A percentile compares a stretch with the other conserved stretches of the same genome.
Conservation (phyloP, 1,140 invertebrate genomes). For the Aphelinus atriplicis region DNA sequence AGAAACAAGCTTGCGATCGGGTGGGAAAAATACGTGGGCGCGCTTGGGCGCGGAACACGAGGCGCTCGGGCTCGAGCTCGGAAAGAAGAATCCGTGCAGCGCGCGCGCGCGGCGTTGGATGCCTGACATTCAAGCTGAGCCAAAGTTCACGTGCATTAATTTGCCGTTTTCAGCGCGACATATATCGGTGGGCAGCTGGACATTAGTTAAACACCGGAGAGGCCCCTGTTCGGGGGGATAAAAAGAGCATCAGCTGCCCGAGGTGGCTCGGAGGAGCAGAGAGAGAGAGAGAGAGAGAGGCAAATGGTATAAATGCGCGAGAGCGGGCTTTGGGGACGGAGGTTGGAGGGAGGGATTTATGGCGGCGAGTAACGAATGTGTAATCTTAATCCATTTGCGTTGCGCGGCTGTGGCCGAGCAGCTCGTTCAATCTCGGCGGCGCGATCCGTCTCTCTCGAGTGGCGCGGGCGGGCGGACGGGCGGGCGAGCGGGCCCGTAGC, state of each 20-base stretch:
- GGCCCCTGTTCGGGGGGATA: neutral
- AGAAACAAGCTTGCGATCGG: too few species aligned
- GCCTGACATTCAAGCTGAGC: constrained; percentile 15
- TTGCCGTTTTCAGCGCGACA: constrained; percentile 9
- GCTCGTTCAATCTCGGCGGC: constrained; percentile 22
- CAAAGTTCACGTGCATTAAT: constrained; percentile 19
- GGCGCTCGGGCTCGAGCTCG: too few species aligned
- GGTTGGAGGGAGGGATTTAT: constrained; percentile 25
- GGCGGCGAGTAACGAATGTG: constrained; percentile 26
- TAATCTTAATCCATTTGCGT: constrained; percentile 40
- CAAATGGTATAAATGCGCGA: constrained; percentile 27
- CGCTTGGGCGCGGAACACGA: too few species aligned
- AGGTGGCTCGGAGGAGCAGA: neutral
- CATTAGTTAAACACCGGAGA: constrained; percentile 23
- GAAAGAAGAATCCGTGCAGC: too few species aligned
- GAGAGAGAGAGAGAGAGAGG: constrained; percentile 4
- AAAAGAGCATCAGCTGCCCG: neutral
- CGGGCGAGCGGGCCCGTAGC: too few species aligned
- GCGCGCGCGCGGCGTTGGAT: neutral
- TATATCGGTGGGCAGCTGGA: neutral
- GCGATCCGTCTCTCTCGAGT: constrained; percentile 65
- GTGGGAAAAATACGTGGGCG: too few species aligned
- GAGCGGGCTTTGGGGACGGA: neutral
- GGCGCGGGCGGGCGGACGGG: too few species aligned
- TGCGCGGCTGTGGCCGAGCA: neutral